A percentile compares a stretch with the other conserved stretches of the same genome.
Conservation (phyloP, 2,113 vertebrate genomes). For the Gadus chalcogrammus region DNA sequence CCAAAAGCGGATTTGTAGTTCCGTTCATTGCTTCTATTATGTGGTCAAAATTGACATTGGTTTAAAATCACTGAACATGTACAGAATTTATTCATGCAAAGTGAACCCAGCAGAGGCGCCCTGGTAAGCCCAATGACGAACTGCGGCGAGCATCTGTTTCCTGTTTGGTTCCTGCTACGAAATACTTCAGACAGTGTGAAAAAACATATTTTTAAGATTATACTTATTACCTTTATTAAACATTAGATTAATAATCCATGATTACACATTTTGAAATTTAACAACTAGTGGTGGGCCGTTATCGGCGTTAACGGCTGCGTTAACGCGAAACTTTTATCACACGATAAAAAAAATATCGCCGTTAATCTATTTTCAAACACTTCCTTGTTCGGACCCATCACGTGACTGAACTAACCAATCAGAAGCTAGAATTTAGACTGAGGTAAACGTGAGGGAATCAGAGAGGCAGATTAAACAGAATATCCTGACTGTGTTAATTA, state of each 20-base stretch:
- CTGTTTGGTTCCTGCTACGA: slow-evolving; percentile 42
- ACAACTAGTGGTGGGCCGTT: too few species aligned
- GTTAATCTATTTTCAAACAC: too few species aligned
- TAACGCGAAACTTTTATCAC: too few species aligned
- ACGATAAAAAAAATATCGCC: too few species aligned
- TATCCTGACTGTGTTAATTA: too few species aligned
- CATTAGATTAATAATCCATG: not conserved
- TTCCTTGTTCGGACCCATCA: too few species aligned
- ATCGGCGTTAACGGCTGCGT: too few species aligned
- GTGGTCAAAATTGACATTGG: slow-evolving; percentile 26
- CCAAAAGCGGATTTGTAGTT: slow-evolving; percentile 84
- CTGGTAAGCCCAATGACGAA: slow-evolving; percentile 51
- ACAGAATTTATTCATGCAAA: not conserved
- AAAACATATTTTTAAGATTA: not conserved
- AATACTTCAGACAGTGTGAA: slow-evolving; percentile 30
- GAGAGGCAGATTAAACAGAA: too few species aligned
- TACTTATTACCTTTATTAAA: not conserved
- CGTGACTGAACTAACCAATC: too few species aligned
- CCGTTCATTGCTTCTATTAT: slow-evolving; percentile 82
- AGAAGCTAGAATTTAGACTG: too few species aligned
- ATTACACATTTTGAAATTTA: not conserved
- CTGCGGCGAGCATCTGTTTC: slow-evolving; percentile 59
- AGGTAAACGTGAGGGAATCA: too few species aligned
- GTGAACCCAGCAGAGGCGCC: not conserved
- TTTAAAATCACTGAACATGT: not conserved